These are phyloP conservation scores for Morinoia aosen DNA, from an alignment of 2,888 invertebrate species.

Conservation along the genomic window DNA sequence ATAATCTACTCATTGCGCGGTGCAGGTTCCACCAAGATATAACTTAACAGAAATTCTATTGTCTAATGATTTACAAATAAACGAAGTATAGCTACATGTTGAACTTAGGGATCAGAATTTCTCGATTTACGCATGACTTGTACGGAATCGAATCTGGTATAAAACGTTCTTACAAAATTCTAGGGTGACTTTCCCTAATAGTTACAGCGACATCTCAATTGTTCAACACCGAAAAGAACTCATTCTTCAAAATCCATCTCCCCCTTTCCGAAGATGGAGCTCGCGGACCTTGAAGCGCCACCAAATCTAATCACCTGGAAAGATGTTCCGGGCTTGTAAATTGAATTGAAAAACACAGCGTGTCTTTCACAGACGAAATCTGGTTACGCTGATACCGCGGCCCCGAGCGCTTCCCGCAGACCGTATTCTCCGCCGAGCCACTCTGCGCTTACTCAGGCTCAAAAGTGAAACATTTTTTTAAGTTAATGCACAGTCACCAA, in stretches of 20 bases:
- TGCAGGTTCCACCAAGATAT: too few relatives aligned
- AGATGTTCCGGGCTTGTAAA: background rate
- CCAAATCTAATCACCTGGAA: constrained; percentile 24
- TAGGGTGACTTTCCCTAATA: background rate
- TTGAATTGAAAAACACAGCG: constrained; percentile 24
- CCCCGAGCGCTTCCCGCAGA: background rate
- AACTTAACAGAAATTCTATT: too few relatives aligned
- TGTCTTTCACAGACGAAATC: constrained; percentile 21
- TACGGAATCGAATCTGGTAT: background rate
- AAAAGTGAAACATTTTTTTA: background rate
- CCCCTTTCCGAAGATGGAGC: background rate
- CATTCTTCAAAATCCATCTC: background rate
- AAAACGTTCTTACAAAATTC: background rate
- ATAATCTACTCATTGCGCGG: too few relatives aligned
- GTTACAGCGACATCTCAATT: background rate
- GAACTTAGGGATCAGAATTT: background rate
- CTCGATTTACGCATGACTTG: background rate
- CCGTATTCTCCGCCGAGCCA: background rate
- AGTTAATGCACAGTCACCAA: background rate
- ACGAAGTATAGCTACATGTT: background rate
- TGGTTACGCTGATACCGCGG: constrained; percentile 26
- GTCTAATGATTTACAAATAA: too few relatives aligned
- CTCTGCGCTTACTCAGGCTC: background rate
- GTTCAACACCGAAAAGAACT: background rate
- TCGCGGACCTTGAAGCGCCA: background rate